Percentiles rank a stretch among this genome's conserved stretches.
phyloP scores from a whole-genome alignment of 2,888 invertebrate genomes.

The Parthenolecanium corni region DNA sequence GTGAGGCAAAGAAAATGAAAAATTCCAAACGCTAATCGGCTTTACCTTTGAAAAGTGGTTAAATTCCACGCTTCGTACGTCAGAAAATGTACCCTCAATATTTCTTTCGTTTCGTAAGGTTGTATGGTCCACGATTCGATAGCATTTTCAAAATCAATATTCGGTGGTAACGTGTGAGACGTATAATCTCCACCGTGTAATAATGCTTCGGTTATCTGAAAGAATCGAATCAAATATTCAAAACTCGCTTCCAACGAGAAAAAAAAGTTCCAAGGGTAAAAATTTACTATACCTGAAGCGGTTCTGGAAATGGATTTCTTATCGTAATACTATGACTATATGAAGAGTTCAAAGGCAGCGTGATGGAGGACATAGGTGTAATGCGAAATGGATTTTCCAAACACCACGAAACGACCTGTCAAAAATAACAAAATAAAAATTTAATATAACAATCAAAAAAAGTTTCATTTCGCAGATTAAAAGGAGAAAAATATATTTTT shows the following conservation, averaged over 20 bases:
- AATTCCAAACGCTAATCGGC: neutral
- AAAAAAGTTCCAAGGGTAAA: too few relatives aligned
- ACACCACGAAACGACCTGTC: slow-evolving; percentile 38
- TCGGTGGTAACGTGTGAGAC: slow-evolving; percentile 14
- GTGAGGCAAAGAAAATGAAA: neutral
- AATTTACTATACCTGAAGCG: slow-evolving; percentile 58
- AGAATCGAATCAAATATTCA: neutral
- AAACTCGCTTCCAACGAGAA: too few relatives aligned
- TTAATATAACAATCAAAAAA: too few relatives aligned
- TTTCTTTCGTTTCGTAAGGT: slow-evolving; percentile 73
- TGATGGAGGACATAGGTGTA: slow-evolving; percentile 78
- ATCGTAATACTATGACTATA: slow-evolving; percentile 79
- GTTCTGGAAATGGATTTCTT: slow-evolving; percentile 83
- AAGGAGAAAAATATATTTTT: too few relatives aligned
- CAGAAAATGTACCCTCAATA: slow-evolving; percentile 74
- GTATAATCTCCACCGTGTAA: slow-evolving; percentile 18
- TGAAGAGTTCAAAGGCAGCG: slow-evolving; percentile 82
- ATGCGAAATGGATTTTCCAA: slow-evolving; percentile 82
- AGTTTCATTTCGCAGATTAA: too few relatives aligned
- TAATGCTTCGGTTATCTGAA: slow-evolving; percentile 16
- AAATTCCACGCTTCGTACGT: slow-evolving; percentile 67
- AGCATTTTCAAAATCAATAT: slow-evolving; percentile 13
- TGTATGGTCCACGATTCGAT: slow-evolving; percentile 65
- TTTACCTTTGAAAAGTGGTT: slow-evolving; percentile 66
- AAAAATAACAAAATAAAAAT: too few relatives aligned